Evolutionary conservation across 2,113 vertebrate genomes (phyloP), one percentile per base, ranked within the genome.

Genomic region (Athene cunicularia): DNA sequence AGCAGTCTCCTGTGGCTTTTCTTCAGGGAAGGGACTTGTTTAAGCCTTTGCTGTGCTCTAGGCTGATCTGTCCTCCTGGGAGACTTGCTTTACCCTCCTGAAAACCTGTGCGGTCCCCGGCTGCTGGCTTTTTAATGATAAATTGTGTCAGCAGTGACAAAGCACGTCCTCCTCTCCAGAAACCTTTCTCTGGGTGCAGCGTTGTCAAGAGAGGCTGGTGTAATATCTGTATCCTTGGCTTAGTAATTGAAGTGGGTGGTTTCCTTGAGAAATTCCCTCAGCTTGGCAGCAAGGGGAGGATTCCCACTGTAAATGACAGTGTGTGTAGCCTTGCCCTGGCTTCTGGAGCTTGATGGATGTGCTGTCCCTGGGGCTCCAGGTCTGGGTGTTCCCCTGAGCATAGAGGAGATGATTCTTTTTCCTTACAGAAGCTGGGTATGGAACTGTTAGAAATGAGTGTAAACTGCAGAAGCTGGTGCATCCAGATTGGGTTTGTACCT

Each of bases 151-250:
- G 86, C 76, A 47, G 73, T 60, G 64, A 35, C 53, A 49, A 68
- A 95, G 59, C 58, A 52, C 6, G 5, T 92, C 79, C 91, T 93
- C 80, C 70, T 91, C 91, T 90, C 67, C 81, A 86, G 89, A 76
- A 93, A 19, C 81, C 66, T 88, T 72, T 45, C 49, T 59, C 50
- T 56, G 66, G 49, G 35, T 67, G 60, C 83, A 91, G 94, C 18
- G 0, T 5, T 41, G 27, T 52, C 47, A 41, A 30, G 66, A 90
- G 71, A n/a, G 53, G 45, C 56, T 68, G 83, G 27, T 66, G 80
- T 30, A n/a, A 5, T 35, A 17, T 13, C 71, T 86, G 15, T 41
- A 33, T 24, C 74, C 27, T 47, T 85, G 89, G 60, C 53, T 82
- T 71, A 66, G n/a, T 19, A 2, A 14, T 8, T 33, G 52, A 30